These are phyloP conservation scores for Platerodrilus igneus DNA, from an alignment of 2,888 invertebrate species.

Conservation along the genomic window DNA sequence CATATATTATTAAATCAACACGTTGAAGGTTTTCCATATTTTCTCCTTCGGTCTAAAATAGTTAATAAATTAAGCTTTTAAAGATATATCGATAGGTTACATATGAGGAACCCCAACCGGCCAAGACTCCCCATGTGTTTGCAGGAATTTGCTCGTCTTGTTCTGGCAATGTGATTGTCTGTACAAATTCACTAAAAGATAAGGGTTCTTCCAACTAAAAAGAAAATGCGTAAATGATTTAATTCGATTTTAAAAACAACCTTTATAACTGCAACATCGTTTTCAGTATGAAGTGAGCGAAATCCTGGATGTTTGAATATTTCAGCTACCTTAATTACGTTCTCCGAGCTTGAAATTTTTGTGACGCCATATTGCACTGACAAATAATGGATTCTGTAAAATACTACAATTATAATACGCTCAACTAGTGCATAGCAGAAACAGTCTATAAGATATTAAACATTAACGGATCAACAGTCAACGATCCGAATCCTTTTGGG, in stretches of 20 bases:
- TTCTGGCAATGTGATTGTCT: conserved; percentile 25
- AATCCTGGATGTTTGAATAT: conserved; percentile 21
- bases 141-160: conserved; percentile 24
- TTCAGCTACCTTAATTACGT: conserved; percentile 18
- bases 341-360: conserved; percentile 11
- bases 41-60: conserved; percentile 40
- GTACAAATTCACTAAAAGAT: conserved; percentile 19
- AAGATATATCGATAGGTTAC: conserved; percentile 47
- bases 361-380: conserved; percentile 28
- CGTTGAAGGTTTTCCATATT: conserved; percentile 42
- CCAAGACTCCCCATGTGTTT: conserved; percentile 23
- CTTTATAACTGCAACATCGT: conserved; percentile 30
- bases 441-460: too few species aligned
- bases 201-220: conserved; percentile 30
- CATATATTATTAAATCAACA: conserved; percentile 42
- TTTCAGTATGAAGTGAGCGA: conserved; percentile 16
- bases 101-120: conserved; percentile 34
- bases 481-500: too few species aligned
- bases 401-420: too few species aligned
- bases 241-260: conserved; percentile 10
- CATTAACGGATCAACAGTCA: too few species aligned
- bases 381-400: too few species aligned
- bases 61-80: conserved; percentile 36
- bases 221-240: too few species aligned
- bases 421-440: too few species aligned